Conservation (phyloP, 1,140 invertebrate species). For the Calephelis virginiensis region DNA sequence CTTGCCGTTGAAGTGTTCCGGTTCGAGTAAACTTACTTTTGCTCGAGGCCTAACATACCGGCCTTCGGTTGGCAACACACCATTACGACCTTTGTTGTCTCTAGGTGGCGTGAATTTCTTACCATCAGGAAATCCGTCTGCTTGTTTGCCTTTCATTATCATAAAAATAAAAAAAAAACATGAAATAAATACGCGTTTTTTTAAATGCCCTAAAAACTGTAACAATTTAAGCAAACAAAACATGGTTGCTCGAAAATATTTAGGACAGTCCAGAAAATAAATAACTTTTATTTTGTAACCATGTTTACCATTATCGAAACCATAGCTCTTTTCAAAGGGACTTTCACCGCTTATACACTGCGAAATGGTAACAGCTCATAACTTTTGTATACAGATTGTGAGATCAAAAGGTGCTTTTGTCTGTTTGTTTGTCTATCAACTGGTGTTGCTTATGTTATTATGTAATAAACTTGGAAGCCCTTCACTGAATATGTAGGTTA, state of each 20-base stretch:
- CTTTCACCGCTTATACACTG: background rate
- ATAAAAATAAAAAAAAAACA: too few relatives aligned
- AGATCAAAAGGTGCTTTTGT: constrained; percentile 11
- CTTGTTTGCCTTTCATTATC: too few relatives aligned
- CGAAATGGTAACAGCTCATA: constrained; percentile 8
- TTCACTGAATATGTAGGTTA: constrained; percentile 5
- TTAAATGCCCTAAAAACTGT: too few relatives aligned
- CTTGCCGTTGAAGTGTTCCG: too few relatives aligned
- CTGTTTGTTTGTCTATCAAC: constrained; percentile 4
- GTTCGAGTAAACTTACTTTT: too few relatives aligned
- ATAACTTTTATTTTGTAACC: background rate
- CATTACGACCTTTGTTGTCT: too few relatives aligned
- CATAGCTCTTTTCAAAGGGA: background rate
- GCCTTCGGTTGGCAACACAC: too few relatives aligned
- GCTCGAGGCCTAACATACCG: too few relatives aligned
- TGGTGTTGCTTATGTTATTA: constrained; percentile 9
- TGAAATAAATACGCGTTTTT: too few relatives aligned
- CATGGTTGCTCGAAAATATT: background rate
- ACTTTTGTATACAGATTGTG: constrained; percentile 2
- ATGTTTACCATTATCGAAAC: background rate
- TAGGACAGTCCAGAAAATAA: background rate
- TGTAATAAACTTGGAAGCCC: constrained; percentile 11
- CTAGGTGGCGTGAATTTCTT: too few relatives aligned
- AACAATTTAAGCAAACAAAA: too few relatives aligned
- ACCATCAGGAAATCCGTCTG: too few relatives aligned